Evolutionary conservation across 2,888 invertebrate species (phyloP).

Genomic region (Eubasilissa splendida): DNA sequence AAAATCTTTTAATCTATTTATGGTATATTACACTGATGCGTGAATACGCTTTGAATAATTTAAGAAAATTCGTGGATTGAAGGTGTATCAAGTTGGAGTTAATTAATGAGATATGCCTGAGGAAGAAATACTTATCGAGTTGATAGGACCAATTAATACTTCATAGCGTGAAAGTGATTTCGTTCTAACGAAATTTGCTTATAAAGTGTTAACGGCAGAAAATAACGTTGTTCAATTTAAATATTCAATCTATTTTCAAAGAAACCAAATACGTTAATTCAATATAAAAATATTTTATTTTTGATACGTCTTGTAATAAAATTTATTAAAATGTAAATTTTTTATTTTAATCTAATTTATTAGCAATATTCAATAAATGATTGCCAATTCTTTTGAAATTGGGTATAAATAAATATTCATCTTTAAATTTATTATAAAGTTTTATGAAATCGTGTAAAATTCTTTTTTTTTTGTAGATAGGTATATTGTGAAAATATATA

Average conservation of each 20-base stretch:
- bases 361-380: too few species aligned
- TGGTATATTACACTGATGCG: constrained; percentile 49
- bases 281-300: constrained; percentile 10
- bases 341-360: too few species aligned
- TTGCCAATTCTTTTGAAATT: too few species aligned
- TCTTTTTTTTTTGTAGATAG: too few species aligned
- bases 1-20: constrained; percentile 53
- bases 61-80: constrained; percentile 25
- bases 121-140: constrained; percentile 34
- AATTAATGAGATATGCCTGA: constrained; percentile 23
- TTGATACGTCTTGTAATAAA: neutral
- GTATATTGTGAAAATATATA: too few species aligned
- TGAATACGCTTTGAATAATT: constrained; percentile 53
- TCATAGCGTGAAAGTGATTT: constrained; percentile 33
- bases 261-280: constrained; percentile 1
- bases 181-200: constrained; percentile 20
- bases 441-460: too few species aligned
- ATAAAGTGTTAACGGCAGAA: constrained; percentile 27
- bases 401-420: too few species aligned
- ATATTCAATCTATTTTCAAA: constrained; percentile 11
- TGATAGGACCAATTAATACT: constrained; percentile 36
- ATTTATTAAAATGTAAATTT: too few species aligned
- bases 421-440: too few species aligned
- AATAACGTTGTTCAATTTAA: neutral
- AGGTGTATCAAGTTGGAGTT: constrained; percentile 42